A percentile compares a stretch with the other conserved stretches of the same genome.
Conservation (phyloP, 2,888 invertebrate species). For the Eupeodes luniger region DNA sequence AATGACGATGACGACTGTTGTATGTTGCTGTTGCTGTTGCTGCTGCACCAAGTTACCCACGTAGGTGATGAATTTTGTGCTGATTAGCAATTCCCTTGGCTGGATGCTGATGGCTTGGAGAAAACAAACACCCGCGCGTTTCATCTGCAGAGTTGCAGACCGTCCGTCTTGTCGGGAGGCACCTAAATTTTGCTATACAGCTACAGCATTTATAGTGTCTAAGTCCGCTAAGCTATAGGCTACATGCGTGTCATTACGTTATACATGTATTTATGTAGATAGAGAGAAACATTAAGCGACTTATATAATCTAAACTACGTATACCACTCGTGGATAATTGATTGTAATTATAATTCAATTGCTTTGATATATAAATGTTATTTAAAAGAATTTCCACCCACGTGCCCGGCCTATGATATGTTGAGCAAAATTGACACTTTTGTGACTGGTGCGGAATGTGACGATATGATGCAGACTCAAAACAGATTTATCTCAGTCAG, state of each 20-base stretch:
- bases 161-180: slow-evolving; percentile 55
- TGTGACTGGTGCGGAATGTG: slow-evolving; percentile 64
- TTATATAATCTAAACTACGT: neutral
- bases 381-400: slow-evolving; percentile 47
- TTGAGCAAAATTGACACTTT: slow-evolving; percentile 57
- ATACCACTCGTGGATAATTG: slow-evolving; percentile 56
- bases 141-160: slow-evolving; percentile 61
- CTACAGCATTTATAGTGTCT: neutral
- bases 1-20: slow-evolving; percentile 64
- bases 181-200: slow-evolving; percentile 52
- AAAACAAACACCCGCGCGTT: slow-evolving; percentile 72
- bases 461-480: slow-evolving; percentile 31
- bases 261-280: neutral
- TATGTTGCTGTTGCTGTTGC: neutral
- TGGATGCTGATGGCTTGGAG: slow-evolving; percentile 22
- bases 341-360: slow-evolving; percentile 76
- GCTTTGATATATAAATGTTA: slow-evolving; percentile 35
- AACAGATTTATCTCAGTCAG: slow-evolving; percentile 41
- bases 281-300: slow-evolving; percentile 38
- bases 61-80: slow-evolving; percentile 76
- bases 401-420: slow-evolving; percentile 31
- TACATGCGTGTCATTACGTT: slow-evolving; percentile 25
- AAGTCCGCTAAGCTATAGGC: slow-evolving; percentile 32
- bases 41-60: slow-evolving; percentile 74
- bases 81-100: slow-evolving; percentile 71